Percentiles rank a stretch among this genome's conserved stretches.
Evolutionary conservation across 2,113 vertebrate species (phyloP).

Genomic region (Odontesthes bonariensis): DNA sequence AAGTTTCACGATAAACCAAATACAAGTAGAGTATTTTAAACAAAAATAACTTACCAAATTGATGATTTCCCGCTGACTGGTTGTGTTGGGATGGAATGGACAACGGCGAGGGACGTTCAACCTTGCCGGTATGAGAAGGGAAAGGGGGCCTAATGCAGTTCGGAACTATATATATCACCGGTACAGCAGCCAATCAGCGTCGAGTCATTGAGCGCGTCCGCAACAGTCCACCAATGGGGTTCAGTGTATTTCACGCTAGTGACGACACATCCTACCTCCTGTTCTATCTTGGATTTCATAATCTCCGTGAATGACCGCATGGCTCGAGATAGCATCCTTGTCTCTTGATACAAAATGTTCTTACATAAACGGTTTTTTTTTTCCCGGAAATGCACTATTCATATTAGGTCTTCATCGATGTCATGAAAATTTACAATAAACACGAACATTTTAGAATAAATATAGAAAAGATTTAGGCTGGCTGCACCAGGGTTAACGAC

Average conservation of each 20-base stretch:
- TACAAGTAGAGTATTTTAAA: too few relatives aligned
- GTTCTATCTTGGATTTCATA: conserved; percentile 26
- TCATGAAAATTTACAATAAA: too few relatives aligned
- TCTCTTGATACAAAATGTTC: neutral
- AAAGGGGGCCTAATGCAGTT: conserved; percentile 13
- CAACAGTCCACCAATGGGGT: conserved; percentile 60
- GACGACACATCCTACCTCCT: conserved; percentile 11
- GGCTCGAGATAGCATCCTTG: neutral
- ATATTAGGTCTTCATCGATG: too few relatives aligned
- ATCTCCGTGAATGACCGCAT: conserved; percentile 32
- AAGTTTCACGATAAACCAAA: too few relatives aligned
- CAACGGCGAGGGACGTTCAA: conserved; percentile 3
- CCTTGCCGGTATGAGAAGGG: conserved; percentile 60
- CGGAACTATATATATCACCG: conserved; percentile 60
- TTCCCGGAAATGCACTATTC: neutral
- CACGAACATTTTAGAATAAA: too few relatives aligned
- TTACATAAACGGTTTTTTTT: neutral
- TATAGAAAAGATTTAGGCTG: too few relatives aligned
- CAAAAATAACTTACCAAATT: conserved; percentile 46
- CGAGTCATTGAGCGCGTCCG: neutral
- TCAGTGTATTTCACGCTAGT: rapidly evolving
- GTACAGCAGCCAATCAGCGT: conserved; percentile 72
- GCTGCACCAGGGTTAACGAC: too few relatives aligned
- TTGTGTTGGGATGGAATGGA: conserved; percentile 18
- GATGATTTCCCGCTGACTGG: neutral